These are phyloP conservation scores for Apostichopus californicus DNA, from an alignment of 35 echinoderm and acorn worm species.

Conservation along the genomic window DNA sequence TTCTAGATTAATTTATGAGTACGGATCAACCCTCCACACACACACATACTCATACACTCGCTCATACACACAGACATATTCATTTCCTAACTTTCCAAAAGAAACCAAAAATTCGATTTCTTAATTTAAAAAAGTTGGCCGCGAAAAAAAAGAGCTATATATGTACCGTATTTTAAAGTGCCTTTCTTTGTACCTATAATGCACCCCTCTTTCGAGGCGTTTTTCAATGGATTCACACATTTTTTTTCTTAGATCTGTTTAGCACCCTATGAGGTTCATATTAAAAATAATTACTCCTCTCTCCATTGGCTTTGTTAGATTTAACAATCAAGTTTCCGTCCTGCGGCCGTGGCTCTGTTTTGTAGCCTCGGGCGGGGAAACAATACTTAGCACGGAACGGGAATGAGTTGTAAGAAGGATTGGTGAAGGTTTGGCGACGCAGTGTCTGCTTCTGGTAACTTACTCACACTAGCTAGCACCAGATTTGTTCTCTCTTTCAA, in stretches of 20 bases:
- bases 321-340: constrained; percentile 16
- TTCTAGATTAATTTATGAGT: no score
- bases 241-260: neutral
- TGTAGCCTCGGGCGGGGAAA: constrained; percentile 39
- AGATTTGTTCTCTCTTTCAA: neutral
- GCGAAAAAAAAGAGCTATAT: no score
- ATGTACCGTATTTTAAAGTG: no score
- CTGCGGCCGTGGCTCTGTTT: constrained; percentile 36
- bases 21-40: no score
- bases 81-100: no score
- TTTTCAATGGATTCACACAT: neutral
- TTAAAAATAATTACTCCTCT: constrained; percentile 40
- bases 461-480: constrained; percentile 6
- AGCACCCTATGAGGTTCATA: constrained; percentile 25
- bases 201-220: neutral
- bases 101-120: no score
- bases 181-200: no score
- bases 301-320: neutral
- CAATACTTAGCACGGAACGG: constrained; percentile 22
- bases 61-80: no score
- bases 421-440: neutral
- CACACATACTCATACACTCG: no score
- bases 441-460: constrained; percentile 8
- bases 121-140: no score
- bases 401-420: constrained; percentile 1